Evolutionary conservation across 2,113 vertebrate genomes (phyloP).

Genomic region (Catagonus wagneri): DNA sequence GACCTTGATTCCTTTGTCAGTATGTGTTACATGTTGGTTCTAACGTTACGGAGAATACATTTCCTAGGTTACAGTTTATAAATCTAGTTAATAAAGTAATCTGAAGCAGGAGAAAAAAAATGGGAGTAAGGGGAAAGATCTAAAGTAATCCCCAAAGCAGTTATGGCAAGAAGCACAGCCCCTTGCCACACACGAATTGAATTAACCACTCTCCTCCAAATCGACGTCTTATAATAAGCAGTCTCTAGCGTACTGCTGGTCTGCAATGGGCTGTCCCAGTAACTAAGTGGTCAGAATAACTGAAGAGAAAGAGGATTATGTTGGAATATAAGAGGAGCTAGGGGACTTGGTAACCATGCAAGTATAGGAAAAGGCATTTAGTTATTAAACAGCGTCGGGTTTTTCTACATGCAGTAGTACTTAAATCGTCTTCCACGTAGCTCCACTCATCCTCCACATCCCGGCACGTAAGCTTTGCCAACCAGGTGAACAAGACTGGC

Average conservation of each 20-base stretch:
- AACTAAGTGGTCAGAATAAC: neutral
- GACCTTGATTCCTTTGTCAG: neutral
- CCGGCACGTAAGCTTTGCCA: neutral
- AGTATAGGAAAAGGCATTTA: neutral
- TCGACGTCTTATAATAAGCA: slow-evolving; percentile 6
- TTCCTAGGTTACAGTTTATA: neutral
- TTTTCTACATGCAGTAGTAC: neutral
- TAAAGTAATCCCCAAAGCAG: neutral
- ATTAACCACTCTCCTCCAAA: neutral
- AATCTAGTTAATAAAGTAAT: slow-evolving; percentile 29
- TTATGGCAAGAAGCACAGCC: neutral
- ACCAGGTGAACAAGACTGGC: neutral
- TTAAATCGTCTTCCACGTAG: neutral
- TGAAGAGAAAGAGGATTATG: neutral
- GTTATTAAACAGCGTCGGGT: neutral
- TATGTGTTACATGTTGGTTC: neutral
- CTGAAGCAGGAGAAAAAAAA: neutral
- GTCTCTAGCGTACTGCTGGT: neutral
- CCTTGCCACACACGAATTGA: neutral
- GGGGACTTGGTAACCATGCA: neutral
- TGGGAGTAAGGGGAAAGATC: neutral
- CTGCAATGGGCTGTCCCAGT: neutral
- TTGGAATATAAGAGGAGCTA: neutral
- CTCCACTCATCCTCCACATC: neutral
- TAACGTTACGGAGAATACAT: neutral